These are phyloP conservation scores for Oppia nitens DNA, from an alignment of 1,140 invertebrate genomes.

Conservation along the genomic window DNA sequence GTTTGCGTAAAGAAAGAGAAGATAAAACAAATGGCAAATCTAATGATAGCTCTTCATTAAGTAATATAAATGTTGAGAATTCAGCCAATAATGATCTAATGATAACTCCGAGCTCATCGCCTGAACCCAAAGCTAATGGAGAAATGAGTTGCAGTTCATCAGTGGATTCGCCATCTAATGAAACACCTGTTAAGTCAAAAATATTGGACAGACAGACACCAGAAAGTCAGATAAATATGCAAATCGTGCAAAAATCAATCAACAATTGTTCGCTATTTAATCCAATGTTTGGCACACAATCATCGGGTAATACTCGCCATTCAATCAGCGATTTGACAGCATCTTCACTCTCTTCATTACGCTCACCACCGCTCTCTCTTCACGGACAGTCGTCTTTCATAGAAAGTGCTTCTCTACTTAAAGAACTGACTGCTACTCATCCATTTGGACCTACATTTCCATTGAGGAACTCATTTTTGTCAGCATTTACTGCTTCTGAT, in stretches of 20 bases:
- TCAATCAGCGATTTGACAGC: neutral
- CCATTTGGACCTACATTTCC: neutral
- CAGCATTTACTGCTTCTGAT: neutral
- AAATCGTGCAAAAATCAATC: neutral
- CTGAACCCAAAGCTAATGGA: neutral
- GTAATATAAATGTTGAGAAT: slow-evolving; percentile 4
- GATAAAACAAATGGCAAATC: neutral
- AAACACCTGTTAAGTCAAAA: neutral
- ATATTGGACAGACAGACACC: neutral
- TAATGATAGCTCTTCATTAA: neutral
- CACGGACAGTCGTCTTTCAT: neutral
- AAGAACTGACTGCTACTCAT: neutral
- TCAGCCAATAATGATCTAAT: slow-evolving; percentile 2
- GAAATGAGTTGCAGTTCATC: neutral
- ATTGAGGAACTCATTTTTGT: neutral
- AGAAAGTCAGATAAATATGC: neutral
- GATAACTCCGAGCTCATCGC: slow-evolving; percentile 6
- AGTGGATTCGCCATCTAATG: neutral
- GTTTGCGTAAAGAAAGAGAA: slow-evolving; percentile 27
- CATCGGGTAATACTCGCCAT: neutral
- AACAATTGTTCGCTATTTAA: neutral
- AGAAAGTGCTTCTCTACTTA: neutral
- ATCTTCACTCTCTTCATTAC: neutral
- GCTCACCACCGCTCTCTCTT: neutral
- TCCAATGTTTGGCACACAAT: neutral